These are phyloP conservation scores for Geotrupes spiniger DNA, from an alignment of 2,888 invertebrate species.

Conservation along the genomic window DNA sequence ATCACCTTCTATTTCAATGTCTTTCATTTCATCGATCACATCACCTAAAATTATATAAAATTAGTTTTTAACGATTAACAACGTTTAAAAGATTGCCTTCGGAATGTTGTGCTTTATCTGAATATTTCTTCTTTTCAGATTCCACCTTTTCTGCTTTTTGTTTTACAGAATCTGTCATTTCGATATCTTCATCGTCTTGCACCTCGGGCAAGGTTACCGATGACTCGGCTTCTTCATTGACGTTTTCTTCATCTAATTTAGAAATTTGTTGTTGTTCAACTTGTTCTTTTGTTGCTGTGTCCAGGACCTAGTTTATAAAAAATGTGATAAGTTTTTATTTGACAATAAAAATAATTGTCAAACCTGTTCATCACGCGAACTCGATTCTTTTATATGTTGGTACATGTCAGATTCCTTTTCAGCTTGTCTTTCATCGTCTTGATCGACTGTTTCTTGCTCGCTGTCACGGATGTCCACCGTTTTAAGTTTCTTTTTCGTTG, in stretches of 20 bases:
- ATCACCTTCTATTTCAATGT: slow-evolving; percentile 74
- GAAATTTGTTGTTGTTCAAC: slow-evolving; percentile 54
- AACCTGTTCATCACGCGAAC: slow-evolving; percentile 69
- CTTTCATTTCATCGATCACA: slow-evolving; percentile 43
- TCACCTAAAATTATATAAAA: slow-evolving; percentile 34
- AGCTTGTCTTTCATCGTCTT: slow-evolving; percentile 48
- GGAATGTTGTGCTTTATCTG: slow-evolving; percentile 50
- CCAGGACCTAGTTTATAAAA: slow-evolving; percentile 54
- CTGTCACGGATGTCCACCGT: slow-evolving; percentile 51
- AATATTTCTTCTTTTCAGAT: slow-evolving; percentile 51
- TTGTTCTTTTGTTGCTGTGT: slow-evolving; percentile 81
- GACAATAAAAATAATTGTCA: too few relatives aligned
- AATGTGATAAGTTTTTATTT: neutral
- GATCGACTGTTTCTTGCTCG: slow-evolving; percentile 44
- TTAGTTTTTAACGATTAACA: neutral
- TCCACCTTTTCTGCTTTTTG: slow-evolving; percentile 53
- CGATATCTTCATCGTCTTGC: slow-evolving; percentile 56
- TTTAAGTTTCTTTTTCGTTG: slow-evolving; percentile 61
- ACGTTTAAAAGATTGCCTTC: slow-evolving; percentile 34
- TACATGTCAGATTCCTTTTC: slow-evolving; percentile 56
- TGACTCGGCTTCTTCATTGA: slow-evolving; percentile 55
- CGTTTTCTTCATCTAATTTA: slow-evolving; percentile 62
- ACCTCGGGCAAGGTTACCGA: slow-evolving; percentile 52
- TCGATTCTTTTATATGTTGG: slow-evolving; percentile 81
- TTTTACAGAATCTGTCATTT: slow-evolving; percentile 54